Base-by-base conservation (phyloP, 2,888 invertebrate species). In the Drepanosiphum platanoidis region DNA sequence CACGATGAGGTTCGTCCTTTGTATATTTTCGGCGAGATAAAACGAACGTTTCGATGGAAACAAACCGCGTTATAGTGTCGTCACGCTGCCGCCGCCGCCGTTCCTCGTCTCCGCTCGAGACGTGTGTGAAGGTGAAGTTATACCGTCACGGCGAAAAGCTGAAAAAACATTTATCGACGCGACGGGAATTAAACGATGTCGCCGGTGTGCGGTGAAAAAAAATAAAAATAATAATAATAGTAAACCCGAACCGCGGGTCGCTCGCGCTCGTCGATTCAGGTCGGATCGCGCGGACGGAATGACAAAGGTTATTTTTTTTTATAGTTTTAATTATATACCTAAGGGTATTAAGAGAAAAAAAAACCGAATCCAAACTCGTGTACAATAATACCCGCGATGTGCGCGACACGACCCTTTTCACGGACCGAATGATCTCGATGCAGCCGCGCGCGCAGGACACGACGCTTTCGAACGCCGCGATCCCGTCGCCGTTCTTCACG, bases 401-500 rank as follows among this genome's bases (percentile, higher is more conserved):
- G 75, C n/a, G 27, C 30, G 74, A 52, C 39, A 13, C 32, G 77
- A 77, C 80, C 68, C 46, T 68, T 66, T 79, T 81, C 68, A 52
- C 36, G 36, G 70, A 32, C 68, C 58, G 15, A 58, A 52, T 71
- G 36, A 70, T 80, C 80, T 30, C 22, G 22, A 68, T 18, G 22
- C 18, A 46, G 2, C 0, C 46, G 5, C 22, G 22, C 5, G 7
- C 32, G 11, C 9, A 39, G 13, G 9, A 39, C 27, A 11, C 72
- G 22, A 36, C 52, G 27, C 72, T 72, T 72, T 75, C n/a, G 13
- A 52, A 75, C 75, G 32, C 22, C 22, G 36, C n/a, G 5, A n/a
- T n/a, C n/a, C n/a, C 34, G 27, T 52, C 75, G 11, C n/a, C 36
- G 70, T 71, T 81, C 58, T 81, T 81, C 71, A n/a, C 81, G 58